phyloP scores from a whole-genome alignment of 2,888 invertebrate species.

The Lasioglossum malachurum region DNA sequence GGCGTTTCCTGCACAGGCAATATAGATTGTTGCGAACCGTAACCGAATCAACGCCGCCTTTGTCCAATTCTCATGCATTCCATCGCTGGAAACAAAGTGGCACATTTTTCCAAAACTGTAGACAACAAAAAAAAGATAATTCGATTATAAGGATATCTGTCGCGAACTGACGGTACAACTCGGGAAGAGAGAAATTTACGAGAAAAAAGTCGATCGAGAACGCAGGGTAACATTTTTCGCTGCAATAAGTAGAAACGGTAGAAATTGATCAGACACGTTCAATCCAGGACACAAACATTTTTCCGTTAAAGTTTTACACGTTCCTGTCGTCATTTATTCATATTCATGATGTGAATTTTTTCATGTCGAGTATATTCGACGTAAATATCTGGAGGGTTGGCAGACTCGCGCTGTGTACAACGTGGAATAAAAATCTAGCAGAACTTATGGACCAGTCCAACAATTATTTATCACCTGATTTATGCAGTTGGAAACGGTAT shows the following conservation, averaged over 20 bases:
- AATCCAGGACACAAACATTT: neutral
- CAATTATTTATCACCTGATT: neutral
- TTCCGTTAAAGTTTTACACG: neutral
- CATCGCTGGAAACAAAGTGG: too few relatives aligned
- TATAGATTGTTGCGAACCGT: neutral
- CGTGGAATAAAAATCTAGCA: neutral
- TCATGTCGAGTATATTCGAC: neutral
- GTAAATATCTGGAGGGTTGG: neutral
- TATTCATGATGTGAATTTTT: neutral
- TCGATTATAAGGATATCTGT: neutral
- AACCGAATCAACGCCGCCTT: too few relatives aligned
- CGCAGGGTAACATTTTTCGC: too few relatives aligned
- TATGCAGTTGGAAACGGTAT: neutral
- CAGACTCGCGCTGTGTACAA: too few relatives aligned
- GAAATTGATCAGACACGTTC: neutral
- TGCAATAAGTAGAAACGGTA: neutral
- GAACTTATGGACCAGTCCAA: neutral
- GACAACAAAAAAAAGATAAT: neutral
- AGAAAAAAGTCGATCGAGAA: neutral
- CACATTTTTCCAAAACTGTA: too few relatives aligned
- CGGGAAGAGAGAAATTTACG: neutral
- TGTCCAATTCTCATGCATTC: too few relatives aligned
- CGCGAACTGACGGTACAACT: neutral
- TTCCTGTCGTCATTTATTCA: too few relatives aligned
- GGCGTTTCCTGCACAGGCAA: neutral